Evolutionary conservation across 2,797 vertebrate genomes (phyloP).

Genomic region (Silurus lanzhouensis): DNA sequence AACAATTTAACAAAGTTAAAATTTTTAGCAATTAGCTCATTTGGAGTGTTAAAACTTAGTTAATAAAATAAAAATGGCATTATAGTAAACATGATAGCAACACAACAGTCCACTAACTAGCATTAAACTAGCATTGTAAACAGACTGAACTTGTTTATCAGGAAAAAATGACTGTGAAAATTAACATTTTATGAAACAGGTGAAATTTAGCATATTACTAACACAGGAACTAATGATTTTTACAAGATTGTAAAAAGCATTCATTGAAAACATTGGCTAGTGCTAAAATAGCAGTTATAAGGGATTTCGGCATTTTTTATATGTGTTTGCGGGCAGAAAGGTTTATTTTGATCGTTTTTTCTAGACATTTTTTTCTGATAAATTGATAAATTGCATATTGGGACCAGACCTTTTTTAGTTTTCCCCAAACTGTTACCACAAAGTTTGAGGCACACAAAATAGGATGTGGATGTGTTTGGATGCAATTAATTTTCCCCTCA

Average conservation of each 20-base stretch:
- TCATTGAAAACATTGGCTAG: not conserved
- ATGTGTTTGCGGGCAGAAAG: not conserved
- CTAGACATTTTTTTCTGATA: too few species aligned
- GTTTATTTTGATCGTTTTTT: not conserved
- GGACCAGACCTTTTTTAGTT: too few species aligned
- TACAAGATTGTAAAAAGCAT: not conserved
- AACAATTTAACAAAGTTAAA: not conserved
- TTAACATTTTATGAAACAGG: not conserved
- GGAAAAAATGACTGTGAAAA: not conserved
- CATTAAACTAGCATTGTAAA: not conserved
- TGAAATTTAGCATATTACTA: not conserved
- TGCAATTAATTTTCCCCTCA: too few species aligned
- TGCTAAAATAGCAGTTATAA: not conserved
- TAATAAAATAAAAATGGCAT: not conserved
- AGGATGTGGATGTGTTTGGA: too few species aligned
- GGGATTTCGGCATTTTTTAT: not conserved
- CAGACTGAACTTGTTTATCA: not conserved
- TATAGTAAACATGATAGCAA: not conserved
- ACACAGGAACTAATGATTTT: not conserved
- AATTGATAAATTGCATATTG: not conserved
- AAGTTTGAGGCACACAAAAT: too few species aligned
- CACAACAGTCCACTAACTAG: not conserved
- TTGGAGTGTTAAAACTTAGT: not conserved
- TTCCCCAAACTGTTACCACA: too few species aligned
- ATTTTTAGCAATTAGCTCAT: not conserved